Evolutionary conservation across 1,140 invertebrate species (phyloP), one percentile per base, ranked within the genome.

Genomic region (Proctacanthus coquilletti): DNA sequence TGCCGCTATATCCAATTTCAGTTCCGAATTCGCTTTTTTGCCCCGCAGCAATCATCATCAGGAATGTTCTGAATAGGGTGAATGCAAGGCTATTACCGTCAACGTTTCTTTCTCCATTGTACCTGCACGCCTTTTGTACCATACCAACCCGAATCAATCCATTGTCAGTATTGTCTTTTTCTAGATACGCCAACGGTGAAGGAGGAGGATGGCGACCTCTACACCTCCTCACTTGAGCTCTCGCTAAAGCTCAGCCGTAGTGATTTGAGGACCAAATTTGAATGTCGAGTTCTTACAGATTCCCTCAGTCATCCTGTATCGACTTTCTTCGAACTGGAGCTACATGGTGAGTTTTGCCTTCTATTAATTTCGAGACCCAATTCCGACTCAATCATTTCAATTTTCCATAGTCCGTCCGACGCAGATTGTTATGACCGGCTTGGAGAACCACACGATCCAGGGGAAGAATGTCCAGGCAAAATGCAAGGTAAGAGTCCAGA

Each of bases 301-400:
- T 80, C 83, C 2, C 64, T 87, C 19, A 65, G 71, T 18, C 62
- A 69, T 35, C 35, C 37, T 34, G 46, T 53, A 37, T 39, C 44
- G 25, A 54, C 63, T 44, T 70, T 70, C 51, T 68, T 89, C 33
- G 68, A 73, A 42, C 63, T 85, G 17, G 79, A 88, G 56, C 75
- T 91, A 35, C 73, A 86, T 65, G 84, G 85, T 92, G 62, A 74
- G 75, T 63, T 11, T 18, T n/a, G n/a, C n/a, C n/a, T n/a, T n/a
- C n/a, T n/a, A n/a, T n/a, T n/a, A n/a, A n/a, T n/a, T n/a, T n/a
- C n/a, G n/a, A n/a, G n/a, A n/a, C n/a, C n/a, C n/a, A n/a, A n/a
- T 51, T 46, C 41, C 42, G 23, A 40, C 31, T 37, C 36, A 40
- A 39, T 38, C 38, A 45, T 45, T 59, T 64, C 51, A 53, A 45